Evolutionary conservation across 2,888 invertebrate genomes (phyloP).

Genomic region (Ariolimax columbianus): DNA sequence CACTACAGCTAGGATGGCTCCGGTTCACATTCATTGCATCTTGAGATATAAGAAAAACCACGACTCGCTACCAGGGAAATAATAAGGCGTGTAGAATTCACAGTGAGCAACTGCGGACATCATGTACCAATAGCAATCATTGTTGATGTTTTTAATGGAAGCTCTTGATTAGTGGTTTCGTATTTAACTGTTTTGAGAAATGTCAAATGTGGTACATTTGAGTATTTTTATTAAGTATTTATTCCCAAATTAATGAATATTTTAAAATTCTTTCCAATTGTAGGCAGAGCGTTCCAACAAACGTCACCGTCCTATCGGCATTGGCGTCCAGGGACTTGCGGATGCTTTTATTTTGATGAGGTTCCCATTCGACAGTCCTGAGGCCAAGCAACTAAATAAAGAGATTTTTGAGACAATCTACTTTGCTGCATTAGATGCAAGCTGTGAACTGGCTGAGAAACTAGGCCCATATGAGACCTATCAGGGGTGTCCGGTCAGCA

Average conservation of each 20-base stretch:
- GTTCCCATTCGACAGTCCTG: conserved; percentile 92
- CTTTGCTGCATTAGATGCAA: conserved; percentile 96
- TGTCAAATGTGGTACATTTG: not conserved
- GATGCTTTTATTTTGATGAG: conserved; percentile 97
- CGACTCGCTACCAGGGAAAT: too few relatives aligned
- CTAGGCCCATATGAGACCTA: conserved; percentile 94
- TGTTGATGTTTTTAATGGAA: too few relatives aligned
- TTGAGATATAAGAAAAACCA: too few relatives aligned
- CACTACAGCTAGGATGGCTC: too few relatives aligned
- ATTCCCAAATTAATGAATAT: not conserved
- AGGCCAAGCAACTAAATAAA: conserved; percentile 91
- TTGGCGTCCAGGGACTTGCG: conserved; percentile 98
- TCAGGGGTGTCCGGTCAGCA: conserved; percentile 92
- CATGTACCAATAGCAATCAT: too few relatives aligned
- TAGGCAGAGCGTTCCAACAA: conserved; percentile 87
- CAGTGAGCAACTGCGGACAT: too few relatives aligned
- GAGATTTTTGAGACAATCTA: conserved; percentile 99
- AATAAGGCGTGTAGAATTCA: too few relatives aligned
- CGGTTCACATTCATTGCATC: too few relatives aligned
- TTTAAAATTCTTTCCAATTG: conserved; percentile 22
- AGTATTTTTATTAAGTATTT: too few relatives aligned
- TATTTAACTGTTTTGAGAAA: not conserved
- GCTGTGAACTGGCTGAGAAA: conserved; percentile 93
- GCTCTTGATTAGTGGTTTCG: too few relatives aligned
- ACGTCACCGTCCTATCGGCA: conserved; percentile 85